Base-by-base conservation (phyloP, 2,113 vertebrate species). In the Synodontis membranacea region DNA sequence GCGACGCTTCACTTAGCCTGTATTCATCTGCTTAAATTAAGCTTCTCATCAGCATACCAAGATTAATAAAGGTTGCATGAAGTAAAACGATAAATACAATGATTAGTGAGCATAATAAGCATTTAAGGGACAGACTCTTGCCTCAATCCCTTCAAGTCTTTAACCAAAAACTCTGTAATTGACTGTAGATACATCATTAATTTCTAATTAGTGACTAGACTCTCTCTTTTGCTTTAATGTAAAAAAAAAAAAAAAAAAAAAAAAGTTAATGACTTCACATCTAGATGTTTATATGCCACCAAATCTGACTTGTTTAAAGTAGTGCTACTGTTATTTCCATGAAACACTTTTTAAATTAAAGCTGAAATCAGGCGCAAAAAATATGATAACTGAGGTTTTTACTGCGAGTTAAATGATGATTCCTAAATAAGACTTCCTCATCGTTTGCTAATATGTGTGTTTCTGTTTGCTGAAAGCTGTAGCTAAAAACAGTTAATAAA, bases 171-270 rank as follows among this genome's bases (percentile, higher is more conserved):
- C 34, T 75, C 37, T 62, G 54, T 80, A 80, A 85, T 64, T 84
- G 83, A 68, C 50, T 83, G 58, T 64, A 79, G 79, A 87, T 86
- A 86, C 62, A 80, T 87, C 72, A 87, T 79, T 87, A 54, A 83
- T 83, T 86, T 52, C 84, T 87, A 83, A 83, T 87, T 83, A 86
- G 60, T 72, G 42, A 66, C 79, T 81, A 89, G 85, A 75, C 48
- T 28, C 34, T 34, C 23, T 48, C 68, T 42, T 85, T 80, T 58
- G 74, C 62, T 66, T 85, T 60, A 68, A 34, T 50, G 68, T 37
- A 68, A 31, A 68, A 46, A 82, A 9, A 58, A 1, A 28, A 46
- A 34, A n/a, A n/a, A 68, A 31, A 68, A 46, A 82, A 9, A 58
- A 1, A 28, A 46, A 34, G 17, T 7, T 37, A 37, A 37, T 37